Base-by-base conservation (phyloP, 2,888 invertebrate genomes). In the Drosophila diplacantha region DNA sequence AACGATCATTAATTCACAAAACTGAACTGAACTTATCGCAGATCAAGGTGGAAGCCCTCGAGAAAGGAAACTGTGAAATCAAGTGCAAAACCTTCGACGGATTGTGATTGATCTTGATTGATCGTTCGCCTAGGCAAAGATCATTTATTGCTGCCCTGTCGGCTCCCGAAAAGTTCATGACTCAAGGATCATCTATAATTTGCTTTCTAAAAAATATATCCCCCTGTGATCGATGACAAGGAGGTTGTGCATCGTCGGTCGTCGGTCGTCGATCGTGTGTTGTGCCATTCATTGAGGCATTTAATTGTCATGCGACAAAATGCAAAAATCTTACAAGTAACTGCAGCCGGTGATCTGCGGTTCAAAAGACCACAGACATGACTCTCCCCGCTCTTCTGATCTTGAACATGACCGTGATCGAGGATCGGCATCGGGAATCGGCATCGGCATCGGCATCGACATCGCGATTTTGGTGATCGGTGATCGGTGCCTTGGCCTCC, bases 221-320 rank as follows among this genome's bases (percentile, higher is more conserved):
- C 53, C 46, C 75, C 52, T 66, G 52, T 76, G 76, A 76, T 77
- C 79, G 76, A 77, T 66, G 81, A 81, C 79, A 73, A 75, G 65
- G 67, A 71, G 24, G 24, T 9, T 2, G 67, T 51, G 24, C 20
- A 38, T n/a, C n/a, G 38, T 31, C 16, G 55, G 14, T 47, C 38
- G 38, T 32, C n/a, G 56, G 8, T 49, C 56, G 56, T 39, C 51
- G 60, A 62, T 73, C 74, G 73, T 74, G 80, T 79, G 75, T 75
- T 72, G 81, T 81, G 63, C 63, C 75, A 81, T 77, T 81, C 82
- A 79, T 68, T 75, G 67, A 73, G 78, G 70, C 81, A 76, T 77
- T 77, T 77, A 81, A 77, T 77, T 77, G 77, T 77, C 77, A 81
- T 81, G 81, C 77, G 77, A 77, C 81, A 77, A 77, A 77, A 81